A percentile compares a stretch with the other conserved stretches of the same genome.
phyloP scores from a whole-genome alignment of 2,888 invertebrate species.

The Dione juno region DNA sequence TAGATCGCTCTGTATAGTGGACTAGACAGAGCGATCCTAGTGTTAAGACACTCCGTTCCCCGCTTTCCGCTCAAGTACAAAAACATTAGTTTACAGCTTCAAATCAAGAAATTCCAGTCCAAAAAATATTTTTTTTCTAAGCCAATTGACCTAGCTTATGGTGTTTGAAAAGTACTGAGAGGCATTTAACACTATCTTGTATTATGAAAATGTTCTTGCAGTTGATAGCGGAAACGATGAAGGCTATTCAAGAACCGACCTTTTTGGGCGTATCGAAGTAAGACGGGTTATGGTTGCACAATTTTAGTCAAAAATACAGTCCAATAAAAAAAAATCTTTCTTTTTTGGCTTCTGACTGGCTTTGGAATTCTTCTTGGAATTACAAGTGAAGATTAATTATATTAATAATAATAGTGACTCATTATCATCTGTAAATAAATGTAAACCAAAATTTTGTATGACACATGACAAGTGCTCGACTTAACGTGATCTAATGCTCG shows the following conservation, averaged over 20 bases:
- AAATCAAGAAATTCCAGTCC: too few relatives aligned
- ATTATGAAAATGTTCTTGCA: conserved; percentile 8
- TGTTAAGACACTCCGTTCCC: neutral
- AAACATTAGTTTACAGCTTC: too few relatives aligned
- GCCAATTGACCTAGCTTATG: neutral
- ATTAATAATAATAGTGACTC: too few relatives aligned
- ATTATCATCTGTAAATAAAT: too few relatives aligned
- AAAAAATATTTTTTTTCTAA: neutral
- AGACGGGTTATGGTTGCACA: conserved; percentile 13
- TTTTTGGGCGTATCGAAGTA: conserved; percentile 31
- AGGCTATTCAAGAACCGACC: conserved; percentile 24
- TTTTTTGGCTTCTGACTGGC: too few relatives aligned
- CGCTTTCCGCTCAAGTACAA: neutral
- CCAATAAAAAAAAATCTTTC: too few relatives aligned
- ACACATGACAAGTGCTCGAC: too few relatives aligned
- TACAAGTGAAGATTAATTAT: too few relatives aligned
- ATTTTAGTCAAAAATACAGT: conserved; percentile 6
- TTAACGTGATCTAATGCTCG: too few relatives aligned
- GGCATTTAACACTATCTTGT: neutral
- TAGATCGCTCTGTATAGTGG: too few relatives aligned
- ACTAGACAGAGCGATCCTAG: neutral
- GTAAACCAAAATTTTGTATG: too few relatives aligned
- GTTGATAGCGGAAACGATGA: conserved; percentile 31
- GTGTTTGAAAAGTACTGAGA: neutral
- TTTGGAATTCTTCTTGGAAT: too few relatives aligned